phyloP scores from a whole-genome alignment of 2,888 invertebrate species.

The Podabrus alpinus region DNA sequence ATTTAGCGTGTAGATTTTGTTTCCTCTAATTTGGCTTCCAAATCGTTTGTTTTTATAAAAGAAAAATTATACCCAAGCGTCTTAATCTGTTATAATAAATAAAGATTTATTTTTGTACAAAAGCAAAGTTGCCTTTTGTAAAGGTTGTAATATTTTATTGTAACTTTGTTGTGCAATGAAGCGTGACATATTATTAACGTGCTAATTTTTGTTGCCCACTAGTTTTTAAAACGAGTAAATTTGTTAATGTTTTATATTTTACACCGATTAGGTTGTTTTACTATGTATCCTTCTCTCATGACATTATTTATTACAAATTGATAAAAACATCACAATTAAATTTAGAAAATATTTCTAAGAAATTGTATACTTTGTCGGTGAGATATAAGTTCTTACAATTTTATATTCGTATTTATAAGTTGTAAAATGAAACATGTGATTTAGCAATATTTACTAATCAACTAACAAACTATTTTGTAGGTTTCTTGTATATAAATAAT shows the following conservation, averaged over 20 bases:
- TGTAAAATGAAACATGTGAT: slow-evolving; percentile 35
- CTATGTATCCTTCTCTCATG: neutral
- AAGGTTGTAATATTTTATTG: slow-evolving; percentile 15
- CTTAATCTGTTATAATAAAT: slow-evolving; percentile 14
- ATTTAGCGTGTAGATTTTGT: neutral
- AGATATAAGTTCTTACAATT: neutral
- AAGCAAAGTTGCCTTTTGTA: slow-evolving; percentile 23
- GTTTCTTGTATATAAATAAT: slow-evolving; percentile 25
- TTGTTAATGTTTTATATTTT: neutral
- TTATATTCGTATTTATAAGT: neutral
- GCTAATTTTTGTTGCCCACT: neutral
- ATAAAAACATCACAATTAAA: neutral
- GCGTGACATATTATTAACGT: neutral
- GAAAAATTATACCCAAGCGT: neutral
- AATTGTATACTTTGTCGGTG: neutral
- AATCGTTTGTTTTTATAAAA: neutral
- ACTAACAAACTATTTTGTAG: slow-evolving; percentile 25
- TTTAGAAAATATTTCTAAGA: neutral
- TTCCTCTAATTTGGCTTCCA: slow-evolving; percentile 4
- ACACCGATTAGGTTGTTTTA: neutral
- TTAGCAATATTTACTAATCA: slow-evolving; percentile 35
- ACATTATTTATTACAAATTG: neutral
- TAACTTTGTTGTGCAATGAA: slow-evolving; percentile 19
- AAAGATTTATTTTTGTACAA: slow-evolving; percentile 27
- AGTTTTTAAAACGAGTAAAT: neutral